phyloP scores from a whole-genome alignment of 2,888 invertebrate genomes.

The Dione vanillae region DNA sequence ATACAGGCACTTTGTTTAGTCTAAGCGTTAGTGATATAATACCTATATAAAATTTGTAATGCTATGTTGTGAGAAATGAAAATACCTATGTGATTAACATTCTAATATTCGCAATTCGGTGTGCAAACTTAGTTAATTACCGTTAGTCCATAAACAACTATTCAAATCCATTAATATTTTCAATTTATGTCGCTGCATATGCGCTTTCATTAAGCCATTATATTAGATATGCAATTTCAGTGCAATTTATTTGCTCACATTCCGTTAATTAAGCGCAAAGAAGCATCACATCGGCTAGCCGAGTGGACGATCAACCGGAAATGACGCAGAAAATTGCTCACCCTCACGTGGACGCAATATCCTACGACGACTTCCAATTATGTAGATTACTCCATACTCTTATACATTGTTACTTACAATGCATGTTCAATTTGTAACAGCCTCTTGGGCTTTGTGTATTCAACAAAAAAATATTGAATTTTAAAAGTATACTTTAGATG shows the following conservation, averaged over 20 bases:
- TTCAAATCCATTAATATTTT: not conserved
- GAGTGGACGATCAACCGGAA: slow-evolving; percentile 76
- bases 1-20: too few species aligned
- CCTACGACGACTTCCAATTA: slow-evolving; percentile 81
- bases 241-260: slow-evolving; percentile 50
- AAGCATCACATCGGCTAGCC: slow-evolving; percentile 64
- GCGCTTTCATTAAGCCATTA: slow-evolving; percentile 4
- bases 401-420: slow-evolving; percentile 61
- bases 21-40: too few species aligned
- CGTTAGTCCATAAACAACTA: not conserved
- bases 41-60: too few species aligned
- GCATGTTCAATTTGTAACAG: slow-evolving; percentile 33
- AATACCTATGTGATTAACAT: not conserved
- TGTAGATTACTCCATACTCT: slow-evolving; percentile 79
- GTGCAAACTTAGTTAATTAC: not conserved
- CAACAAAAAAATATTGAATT: not conserved
- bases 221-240: slow-evolving; percentile 45
- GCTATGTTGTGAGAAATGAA: too few species aligned
- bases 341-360: slow-evolving; percentile 81
- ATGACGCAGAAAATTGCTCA: slow-evolving; percentile 83
- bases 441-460: slow-evolving; percentile 9
- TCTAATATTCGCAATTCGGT: not conserved
- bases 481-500: not conserved
- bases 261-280: slow-evolving; percentile 68
- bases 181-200: slow-evolving; percentile 12